Base-by-base conservation (phyloP, 2,888 invertebrate species). In the Gryllus longicercus region DNA sequence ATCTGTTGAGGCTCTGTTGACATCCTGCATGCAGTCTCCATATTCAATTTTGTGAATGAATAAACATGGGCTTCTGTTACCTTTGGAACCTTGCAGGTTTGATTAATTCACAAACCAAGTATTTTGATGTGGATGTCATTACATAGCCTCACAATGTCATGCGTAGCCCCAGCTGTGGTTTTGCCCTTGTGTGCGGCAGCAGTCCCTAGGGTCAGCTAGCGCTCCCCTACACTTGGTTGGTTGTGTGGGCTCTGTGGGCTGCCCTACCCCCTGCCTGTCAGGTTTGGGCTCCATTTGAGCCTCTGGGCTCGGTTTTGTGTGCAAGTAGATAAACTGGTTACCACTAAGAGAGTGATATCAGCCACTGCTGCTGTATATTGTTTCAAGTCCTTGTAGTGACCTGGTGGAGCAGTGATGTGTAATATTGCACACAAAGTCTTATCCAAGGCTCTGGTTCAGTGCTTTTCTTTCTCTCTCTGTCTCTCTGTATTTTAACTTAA, bases 401-500 rank as follows among this genome's bases (percentile, higher is more conserved):
- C 14, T 63, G 63, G 63, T 63, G 63, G n/a, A 63, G 63, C 63
- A 63, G 63, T 63, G 63, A 63, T 11, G n/a, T 18, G 63, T 18
- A 18, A 63, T 18, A n/a, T n/a, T 63, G 63, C 63, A 63, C 63
- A 63, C 63, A 63, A 63, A 63, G 63, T 63, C 63, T 63, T 63
- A 63, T n/a, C 63, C 14, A 63, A n/a, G 63, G 16, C n/a, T n/a
- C n/a, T 14, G 63, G 16, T 63, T n/a, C n/a, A n/a, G 63, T 63
- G 14, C 63, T 18, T 14, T 63, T 14, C 63, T 63, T 63, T 63
- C 77, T 77, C n/a, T 77, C 50, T 77, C 77, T 77, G 16, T 77
- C 77, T 77, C n/a, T 77, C 77, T 77, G 49, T 77, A 49, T 50
- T 63, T 63, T 76, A 25, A 25, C 38, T 76, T 76, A 76, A 76